Base-by-base conservation (phyloP, 2,888 invertebrate species). In the Diplazon laetatorius region DNA sequence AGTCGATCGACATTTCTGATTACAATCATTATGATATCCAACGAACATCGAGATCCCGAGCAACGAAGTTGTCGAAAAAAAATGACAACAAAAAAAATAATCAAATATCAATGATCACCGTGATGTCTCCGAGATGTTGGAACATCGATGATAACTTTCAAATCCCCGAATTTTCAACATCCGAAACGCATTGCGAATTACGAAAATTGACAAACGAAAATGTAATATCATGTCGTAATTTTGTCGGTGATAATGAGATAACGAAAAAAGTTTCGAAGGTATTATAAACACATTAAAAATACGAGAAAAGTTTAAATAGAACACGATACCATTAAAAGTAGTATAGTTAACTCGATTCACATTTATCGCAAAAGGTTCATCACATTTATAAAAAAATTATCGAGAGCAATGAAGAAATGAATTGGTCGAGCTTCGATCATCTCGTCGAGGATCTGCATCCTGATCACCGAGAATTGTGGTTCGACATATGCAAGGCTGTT, bases 361-460 rank as follows among this genome's bases (percentile, higher is more conserved):
- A n/a, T n/a, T n/a, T n/a, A n/a, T n/a, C n/a, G n/a, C n/a, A n/a
- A n/a, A 66, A 72, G 72, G 48, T 65, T 30, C 59, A 76, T 0
- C 50, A 50, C 10, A 52, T 82, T 8, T 86, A 85, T 52, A 62
- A 71, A 2, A 78, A 81, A 18, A 79, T 87, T 25, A 74, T 86
- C 0, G 82, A 84, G 25, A 79, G 72, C 35, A 82, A 83, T 6
- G 70, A 83, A 20, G 71, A 78, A 22, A 85, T 87, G 85, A 82
- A 87, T 20, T 87, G 87, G 86, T 72, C 79, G 14, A 82, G 65
- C 44, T 87, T 87, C 42, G 76, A 81, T 46, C 46, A 65, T 14
- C 80, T 87, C 5, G 75, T 87, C 0, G 81, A 81, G 42, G 70
- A 73, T 8, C 63, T 87, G 6, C 85, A 87, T 71, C 84, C 87